Evolutionary conservation across 2,888 invertebrate species (phyloP).

Genomic region (Leptopilina drosophilae): DNA sequence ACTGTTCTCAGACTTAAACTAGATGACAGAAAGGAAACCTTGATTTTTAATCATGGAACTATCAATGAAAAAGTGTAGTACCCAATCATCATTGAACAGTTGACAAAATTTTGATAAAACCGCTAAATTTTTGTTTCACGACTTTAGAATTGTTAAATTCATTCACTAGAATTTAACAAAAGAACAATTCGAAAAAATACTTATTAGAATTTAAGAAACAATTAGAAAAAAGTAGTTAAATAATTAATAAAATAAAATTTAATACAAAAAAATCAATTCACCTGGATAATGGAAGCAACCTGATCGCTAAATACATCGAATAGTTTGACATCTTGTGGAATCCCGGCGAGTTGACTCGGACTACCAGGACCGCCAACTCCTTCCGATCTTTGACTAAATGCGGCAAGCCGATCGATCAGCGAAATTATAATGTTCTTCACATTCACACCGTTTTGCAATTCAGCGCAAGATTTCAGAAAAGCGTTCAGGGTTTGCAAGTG

Average conservation of each 20-base stretch:
- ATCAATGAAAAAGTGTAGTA: slow-evolving; percentile 61
- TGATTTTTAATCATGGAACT: slow-evolving; percentile 44
- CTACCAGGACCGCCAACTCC: slow-evolving; percentile 79
- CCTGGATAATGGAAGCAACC: slow-evolving; percentile 96
- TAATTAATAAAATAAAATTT: too few species aligned
- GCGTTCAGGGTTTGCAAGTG: slow-evolving; percentile 96
- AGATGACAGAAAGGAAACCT: slow-evolving; percentile 67
- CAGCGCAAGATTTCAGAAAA: slow-evolving; percentile 97
- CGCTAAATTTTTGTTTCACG: background rate
- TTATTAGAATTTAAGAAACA: too few species aligned
- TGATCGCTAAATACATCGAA: slow-evolving; percentile 99
- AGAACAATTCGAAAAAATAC: background rate
- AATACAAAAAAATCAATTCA: slow-evolving; percentile 62
- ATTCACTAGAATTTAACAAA: too few species aligned
- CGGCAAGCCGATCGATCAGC: slow-evolving; percentile 92
- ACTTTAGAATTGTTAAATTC: too few species aligned
- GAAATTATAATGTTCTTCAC: slow-evolving; percentile 99
- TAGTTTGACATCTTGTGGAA: slow-evolving; percentile 92
- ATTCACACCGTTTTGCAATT: slow-evolving; percentile 96
- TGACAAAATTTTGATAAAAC: slow-evolving; percentile 1
- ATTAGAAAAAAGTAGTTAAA: too few species aligned
- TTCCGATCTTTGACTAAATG: slow-evolving; percentile 88
- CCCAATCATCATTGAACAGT: slow-evolving; percentile 66
- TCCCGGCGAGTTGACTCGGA: slow-evolving; percentile 80
- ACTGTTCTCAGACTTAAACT: slow-evolving; percentile 74